Conservation (phyloP, 2,797 vertebrate genomes). For the Picus viridis region DNA sequence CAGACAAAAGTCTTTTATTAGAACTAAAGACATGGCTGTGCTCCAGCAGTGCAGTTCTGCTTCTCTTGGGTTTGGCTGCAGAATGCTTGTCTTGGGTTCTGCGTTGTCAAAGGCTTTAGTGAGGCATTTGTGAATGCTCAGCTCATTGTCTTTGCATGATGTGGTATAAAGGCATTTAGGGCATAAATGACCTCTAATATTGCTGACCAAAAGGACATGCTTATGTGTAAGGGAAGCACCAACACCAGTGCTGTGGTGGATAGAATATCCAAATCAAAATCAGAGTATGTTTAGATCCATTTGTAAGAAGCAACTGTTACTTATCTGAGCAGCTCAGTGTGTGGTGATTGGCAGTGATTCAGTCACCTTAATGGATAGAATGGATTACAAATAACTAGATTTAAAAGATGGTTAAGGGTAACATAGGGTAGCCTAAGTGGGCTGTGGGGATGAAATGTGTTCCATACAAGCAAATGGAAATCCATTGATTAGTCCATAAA, state of each 20-base stretch:
- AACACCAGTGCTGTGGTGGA: neutral
- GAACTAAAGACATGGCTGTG: neutral
- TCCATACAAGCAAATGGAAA: neutral
- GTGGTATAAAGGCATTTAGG: neutral
- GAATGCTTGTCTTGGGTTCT: neutral
- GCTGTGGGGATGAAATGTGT: neutral
- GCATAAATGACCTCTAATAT: neutral
- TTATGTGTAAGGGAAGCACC: neutral
- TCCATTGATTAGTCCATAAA: neutral
- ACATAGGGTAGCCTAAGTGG: neutral
- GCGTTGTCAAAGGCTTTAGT: neutral
- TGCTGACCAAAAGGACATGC: neutral
- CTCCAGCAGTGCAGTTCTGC: neutral
- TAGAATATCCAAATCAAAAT: neutral
- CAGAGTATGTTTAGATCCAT: neutral
- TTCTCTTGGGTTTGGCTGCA: neutral
- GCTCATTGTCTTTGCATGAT: neutral
- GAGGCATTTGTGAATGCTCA: neutral
- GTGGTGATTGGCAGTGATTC: neutral
- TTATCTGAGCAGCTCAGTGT: fast-evolving
- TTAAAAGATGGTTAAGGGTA: neutral
- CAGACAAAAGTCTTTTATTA: neutral
- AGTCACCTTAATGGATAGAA: neutral
- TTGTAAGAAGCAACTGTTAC: neutral
- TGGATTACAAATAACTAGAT: neutral